Evolutionary conservation across 1,140 invertebrate genomes (phyloP).

Genomic region (Heliconius hermathena): DNA sequence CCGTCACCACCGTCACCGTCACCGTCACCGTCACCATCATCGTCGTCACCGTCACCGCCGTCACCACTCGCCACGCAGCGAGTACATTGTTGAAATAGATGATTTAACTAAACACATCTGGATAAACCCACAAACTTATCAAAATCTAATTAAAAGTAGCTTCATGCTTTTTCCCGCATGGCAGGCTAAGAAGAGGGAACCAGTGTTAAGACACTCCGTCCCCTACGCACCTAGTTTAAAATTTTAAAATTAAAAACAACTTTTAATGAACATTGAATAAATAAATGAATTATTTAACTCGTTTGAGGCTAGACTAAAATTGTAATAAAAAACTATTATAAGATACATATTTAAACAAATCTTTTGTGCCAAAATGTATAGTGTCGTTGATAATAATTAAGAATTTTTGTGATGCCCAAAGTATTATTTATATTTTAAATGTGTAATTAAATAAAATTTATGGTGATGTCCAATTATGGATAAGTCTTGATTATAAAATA

Average conservation of each 20-base stretch:
- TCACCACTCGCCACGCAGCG: constrained; percentile 43
- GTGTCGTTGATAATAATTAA: constrained; percentile 2
- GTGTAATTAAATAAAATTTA: not conserved
- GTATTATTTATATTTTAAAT: constrained; percentile 6
- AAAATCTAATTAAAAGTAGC: not conserved
- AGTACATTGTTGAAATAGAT: constrained; percentile 43
- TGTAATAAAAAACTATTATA: not conserved
- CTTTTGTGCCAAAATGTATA: constrained; percentile 6
- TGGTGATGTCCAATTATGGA: not conserved
- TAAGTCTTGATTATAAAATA: not conserved
- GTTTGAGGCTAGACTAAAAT: constrained; percentile 9
- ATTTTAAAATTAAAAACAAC: not conserved
- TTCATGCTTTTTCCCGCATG: too few species aligned
- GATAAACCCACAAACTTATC: not conserved
- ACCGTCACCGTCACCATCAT: too few species aligned
- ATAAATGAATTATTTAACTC: not conserved
- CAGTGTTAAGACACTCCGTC: too few species aligned
- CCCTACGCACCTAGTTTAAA: too few species aligned
- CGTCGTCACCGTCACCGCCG: not conserved
- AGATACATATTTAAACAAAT: not conserved
- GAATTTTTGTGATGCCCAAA: constrained; percentile 7
- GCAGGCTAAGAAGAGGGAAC: too few species aligned
- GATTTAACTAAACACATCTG: constrained; percentile 16
- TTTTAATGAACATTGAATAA: not conserved
- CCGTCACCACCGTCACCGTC: too few species aligned